Base-by-base conservation (phyloP, 2,797 vertebrate species). In the Yasuhikotakia modesta region DNA sequence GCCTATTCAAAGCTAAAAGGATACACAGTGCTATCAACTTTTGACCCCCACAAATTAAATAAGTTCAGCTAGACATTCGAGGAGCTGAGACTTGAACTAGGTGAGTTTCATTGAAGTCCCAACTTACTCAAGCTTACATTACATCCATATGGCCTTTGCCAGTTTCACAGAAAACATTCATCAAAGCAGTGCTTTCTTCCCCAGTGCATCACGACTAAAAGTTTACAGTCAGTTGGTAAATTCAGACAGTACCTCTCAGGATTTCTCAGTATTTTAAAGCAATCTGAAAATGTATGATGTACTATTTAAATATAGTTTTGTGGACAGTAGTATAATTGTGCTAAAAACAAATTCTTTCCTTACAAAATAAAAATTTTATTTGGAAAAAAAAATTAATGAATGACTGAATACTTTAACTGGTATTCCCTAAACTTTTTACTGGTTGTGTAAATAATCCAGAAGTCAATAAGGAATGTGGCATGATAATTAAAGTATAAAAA, bases 11-110 rank as follows among this genome's bases (percentile, higher is more conserved):
- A 79, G 76, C 58, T 77, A 84, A 87, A 77, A 73, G 63, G 61
- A 83, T 67, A 88, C 86, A 88, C 84, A 83, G 72, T 66, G 16
- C 74, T 66, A 83, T 87, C 81, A 84, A 85, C 87, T 87, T 86
- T 88, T 87, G 87, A 88, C 86, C 86, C 81, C 81, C 58, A 79
- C 78, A 83, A 87, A 89, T 66, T 86, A 75, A 88, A 86, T 88
- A 86, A 86, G 82, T 85, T 69, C 55, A 83, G 76, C 82, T 73
- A 80, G 85, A 81, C 74, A 50, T 74, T 77, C 7, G 70, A 82
- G 73, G 70, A 82, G 69, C 43, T 45, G 79, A 80, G 85, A 71
- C 65, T 73, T 86, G 77, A 78, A 76, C 86, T 85, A 86, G 86
- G 64, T 78, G 72, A 86, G 80, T 67, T 79, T 84, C 66, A 79